Evolutionary conservation across 2,888 invertebrate species (phyloP), one percentile per base, ranked within the genome.

Genomic region (Leptopterna dolabrata): DNA sequence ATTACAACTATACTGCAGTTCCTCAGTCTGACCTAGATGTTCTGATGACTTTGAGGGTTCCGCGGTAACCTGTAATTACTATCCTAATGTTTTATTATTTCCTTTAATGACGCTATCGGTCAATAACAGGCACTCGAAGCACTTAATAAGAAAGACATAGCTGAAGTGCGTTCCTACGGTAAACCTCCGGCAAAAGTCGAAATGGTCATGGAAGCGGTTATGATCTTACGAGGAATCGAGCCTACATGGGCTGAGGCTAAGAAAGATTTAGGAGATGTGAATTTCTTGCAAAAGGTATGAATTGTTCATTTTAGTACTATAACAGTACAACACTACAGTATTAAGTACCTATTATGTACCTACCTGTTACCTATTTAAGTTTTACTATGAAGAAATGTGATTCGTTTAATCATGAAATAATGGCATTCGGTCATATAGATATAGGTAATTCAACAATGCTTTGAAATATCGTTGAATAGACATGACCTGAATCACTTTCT

Each of bases 161-260:
- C 96, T 63, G 97, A 98, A 93, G 96, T 98, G 88, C 97, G 97
- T 91, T 97, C 97, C 0, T 98, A 97, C 91, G 95, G 95, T 0
- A 95, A 96, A 88, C 98, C 98, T 0, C 97, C 97, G 0, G 93
- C 94, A 87, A 96, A 97, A 91, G 97, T 98, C 0, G 96, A 97
- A 92, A 96, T 96, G 94, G 96, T 96, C 0, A 94, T 97, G 94
- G 97, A 97, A 92, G 97, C 97, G 16, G 97, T 97, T 0, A 95
- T 97, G 93, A 97, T 97, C 90, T 92, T 98, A 29, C 93, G 94
- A 91, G 93, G 95, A 92, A 93, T 94, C 88, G 96, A 96, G 89
- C 96, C 97, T 0, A 95, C 95, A 0, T 98, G 98, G 97, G 94
- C 95, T 0, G 96, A 97, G 92, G 95, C 97, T 0, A 98, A 98